A percentile compares a stretch with the other conserved stretches of the same genome.
Conservation (phyloP, 2,113 vertebrate species). For the western clawed frog (Xenopus tropicalis) region UCB_Xtro_10.0 CM004451.2:27295501-27296000, state of each 20-base stretch:
- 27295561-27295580: slow-evolving; percentile 33
- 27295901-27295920: no score
- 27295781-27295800: not conserved
- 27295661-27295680: not conserved
- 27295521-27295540: slow-evolving; percentile 12
- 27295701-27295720: not conserved
- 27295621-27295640: not conserved
- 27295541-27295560: slow-evolving; percentile 13
- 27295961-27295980: no score
- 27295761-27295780: not conserved
- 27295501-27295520: slow-evolving; percentile 10
- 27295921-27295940: no score
- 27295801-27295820: not conserved
- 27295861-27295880: slow-evolving; percentile 14
- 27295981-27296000: no score
- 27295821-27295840: not conserved
- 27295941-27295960: no score
- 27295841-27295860: not conserved
- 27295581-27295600: slow-evolving; percentile 14
- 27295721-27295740: not conserved
- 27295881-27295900: not conserved
- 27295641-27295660: not conserved
- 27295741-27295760: not conserved
- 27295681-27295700: not conserved
- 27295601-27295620: not conserved